Evolutionary conservation across 2,113 vertebrate genomes (phyloP).

Genomic region (Cynocephalus volans): DNA sequence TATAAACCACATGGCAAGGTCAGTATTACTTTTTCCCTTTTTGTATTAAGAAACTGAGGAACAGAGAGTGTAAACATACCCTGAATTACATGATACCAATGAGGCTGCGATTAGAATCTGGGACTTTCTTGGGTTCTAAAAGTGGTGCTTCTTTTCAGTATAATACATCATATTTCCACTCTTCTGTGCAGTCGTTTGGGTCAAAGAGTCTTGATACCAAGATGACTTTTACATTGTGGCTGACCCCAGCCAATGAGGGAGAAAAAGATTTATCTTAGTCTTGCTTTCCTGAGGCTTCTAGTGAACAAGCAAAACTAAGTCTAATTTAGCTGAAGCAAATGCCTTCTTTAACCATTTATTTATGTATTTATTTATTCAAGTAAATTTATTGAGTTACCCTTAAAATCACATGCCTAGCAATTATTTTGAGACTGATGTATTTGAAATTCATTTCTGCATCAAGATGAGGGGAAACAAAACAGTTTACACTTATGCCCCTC

Average conservation of each 20-base stretch:
- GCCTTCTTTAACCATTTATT: background rate
- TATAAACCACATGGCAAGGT: background rate
- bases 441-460: background rate
- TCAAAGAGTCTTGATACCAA: background rate
- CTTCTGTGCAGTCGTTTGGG: background rate
- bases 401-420: background rate
- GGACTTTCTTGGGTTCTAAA: background rate
- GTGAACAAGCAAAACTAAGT: background rate
- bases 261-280: background rate
- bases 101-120: background rate
- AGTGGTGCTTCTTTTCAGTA: background rate
- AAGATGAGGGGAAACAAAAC: background rate
- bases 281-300: background rate
- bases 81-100: background rate
- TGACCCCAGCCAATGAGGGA: background rate
- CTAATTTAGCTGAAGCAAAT: background rate
- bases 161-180: background rate
- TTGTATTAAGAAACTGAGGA: background rate
- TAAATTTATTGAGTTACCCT: background rate
- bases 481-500: background rate
- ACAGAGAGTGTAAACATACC: background rate
- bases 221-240: background rate
- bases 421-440: constrained; percentile 9
- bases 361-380: background rate
- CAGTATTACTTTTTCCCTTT: background rate